These are phyloP conservation scores for Pangasius krempfi DNA, from an alignment of 2,797 vertebrate genomes.

Conservation along the genomic window DNA sequence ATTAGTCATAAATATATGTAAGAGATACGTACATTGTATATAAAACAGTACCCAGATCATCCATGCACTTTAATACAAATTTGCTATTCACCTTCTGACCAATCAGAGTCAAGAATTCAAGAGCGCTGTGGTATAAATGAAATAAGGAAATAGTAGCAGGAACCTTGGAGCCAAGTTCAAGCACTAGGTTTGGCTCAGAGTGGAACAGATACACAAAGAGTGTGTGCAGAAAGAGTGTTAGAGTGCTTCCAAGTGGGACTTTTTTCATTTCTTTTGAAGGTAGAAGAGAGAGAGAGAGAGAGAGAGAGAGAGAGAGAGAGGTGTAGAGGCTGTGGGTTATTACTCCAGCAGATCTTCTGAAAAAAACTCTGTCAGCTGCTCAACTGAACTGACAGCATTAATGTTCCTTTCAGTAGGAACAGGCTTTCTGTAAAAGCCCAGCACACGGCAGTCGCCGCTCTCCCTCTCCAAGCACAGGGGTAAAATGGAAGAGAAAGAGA, in stretches of 20 bases:
- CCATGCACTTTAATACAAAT: too few relatives aligned
- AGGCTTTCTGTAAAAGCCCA: conserved; percentile 40
- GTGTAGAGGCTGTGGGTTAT: neutral
- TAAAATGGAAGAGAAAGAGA: neutral
- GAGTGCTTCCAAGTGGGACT: neutral
- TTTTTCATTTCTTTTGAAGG: neutral
- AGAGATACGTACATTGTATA: too few relatives aligned
- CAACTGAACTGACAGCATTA: conserved; percentile 55
- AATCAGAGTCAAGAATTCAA: neutral
- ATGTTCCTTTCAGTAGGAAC: conserved; percentile 52
- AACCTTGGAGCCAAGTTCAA: neutral
- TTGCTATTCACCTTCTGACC: neutral
- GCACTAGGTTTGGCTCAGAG: neutral
- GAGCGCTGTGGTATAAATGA: neutral
- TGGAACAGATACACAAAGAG: neutral
- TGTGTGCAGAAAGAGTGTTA: neutral
- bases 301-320: neutral
- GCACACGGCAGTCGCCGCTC: conserved; percentile 3
- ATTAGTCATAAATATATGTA: too few relatives aligned
- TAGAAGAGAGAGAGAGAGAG: neutral
- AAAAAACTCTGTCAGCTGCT: conserved; percentile 38
- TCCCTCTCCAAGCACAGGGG: neutral
- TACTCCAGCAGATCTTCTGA: conserved; percentile 1
- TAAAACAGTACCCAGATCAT: too few relatives aligned
- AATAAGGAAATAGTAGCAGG: neutral